A percentile compares a stretch with the other conserved stretches of the same genome.
Conservation (phyloP, 2,797 vertebrate species). For the Pseudochromis fuscus region DNA sequence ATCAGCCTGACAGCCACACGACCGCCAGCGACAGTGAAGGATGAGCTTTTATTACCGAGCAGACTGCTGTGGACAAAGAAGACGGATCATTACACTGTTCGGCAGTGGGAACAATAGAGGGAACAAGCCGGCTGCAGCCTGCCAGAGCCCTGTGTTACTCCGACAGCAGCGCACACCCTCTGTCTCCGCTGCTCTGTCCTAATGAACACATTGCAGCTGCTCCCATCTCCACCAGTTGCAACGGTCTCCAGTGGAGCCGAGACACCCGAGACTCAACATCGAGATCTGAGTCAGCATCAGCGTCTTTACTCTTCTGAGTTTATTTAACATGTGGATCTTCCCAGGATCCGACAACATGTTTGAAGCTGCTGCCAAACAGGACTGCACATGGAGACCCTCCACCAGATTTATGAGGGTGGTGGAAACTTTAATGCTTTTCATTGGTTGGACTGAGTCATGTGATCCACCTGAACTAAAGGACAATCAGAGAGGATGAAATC, state of each 20-base stretch:
- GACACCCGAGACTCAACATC: slow-evolving; percentile 13
- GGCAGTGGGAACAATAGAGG: slow-evolving; percentile 57
- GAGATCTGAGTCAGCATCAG: not conserved
- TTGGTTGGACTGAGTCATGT: not conserved
- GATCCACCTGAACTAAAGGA: slow-evolving; percentile 9
- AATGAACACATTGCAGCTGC: slow-evolving; percentile 45
- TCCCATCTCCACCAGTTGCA: slow-evolving; percentile 12
- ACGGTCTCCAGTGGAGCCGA: not conserved
- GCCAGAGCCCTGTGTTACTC: slow-evolving; percentile 43
- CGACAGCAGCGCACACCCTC: slow-evolving; percentile 36
- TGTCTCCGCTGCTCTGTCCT: slow-evolving; percentile 33
- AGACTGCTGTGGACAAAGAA: slow-evolving; percentile 65
- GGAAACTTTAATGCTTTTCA: not conserved
- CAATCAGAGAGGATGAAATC: too few relatives aligned
- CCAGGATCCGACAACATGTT: not conserved
- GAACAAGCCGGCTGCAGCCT: slow-evolving; percentile 62
- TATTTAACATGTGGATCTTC: slow-evolving; percentile 2
- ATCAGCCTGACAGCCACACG: slow-evolving; percentile 19
- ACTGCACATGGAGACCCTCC: not conserved
- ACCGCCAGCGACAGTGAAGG: slow-evolving; percentile 59
- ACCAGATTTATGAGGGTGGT: not conserved
- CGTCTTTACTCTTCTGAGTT: not conserved
- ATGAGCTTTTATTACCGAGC: slow-evolving; percentile 69
- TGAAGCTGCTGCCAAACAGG: not conserved
- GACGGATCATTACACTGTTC: slow-evolving; percentile 70